Percentiles rank a stretch among this genome's conserved stretches.
Conservation (phyloP, 2,113 vertebrate genomes). For the Sinocyclocheilus grahami region DNA sequence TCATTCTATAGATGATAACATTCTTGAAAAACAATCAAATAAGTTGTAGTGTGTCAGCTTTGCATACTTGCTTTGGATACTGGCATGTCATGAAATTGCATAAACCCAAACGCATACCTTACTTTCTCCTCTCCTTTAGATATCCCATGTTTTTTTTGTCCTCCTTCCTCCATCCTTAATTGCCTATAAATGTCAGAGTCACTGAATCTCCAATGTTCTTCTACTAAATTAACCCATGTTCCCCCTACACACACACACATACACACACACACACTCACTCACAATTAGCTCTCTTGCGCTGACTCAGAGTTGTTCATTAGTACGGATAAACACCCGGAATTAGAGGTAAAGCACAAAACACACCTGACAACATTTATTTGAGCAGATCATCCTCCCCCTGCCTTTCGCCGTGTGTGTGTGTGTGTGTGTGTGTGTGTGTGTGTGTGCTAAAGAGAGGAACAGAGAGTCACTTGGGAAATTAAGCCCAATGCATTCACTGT, state of each 20-base stretch:
- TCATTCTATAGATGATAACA: background rate
- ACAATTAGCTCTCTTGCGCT: slow-evolving; percentile 49
- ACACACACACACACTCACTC: slow-evolving; percentile 14
- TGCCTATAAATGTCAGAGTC: slow-evolving; percentile 54
- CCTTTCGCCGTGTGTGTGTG: slow-evolving; percentile 22
- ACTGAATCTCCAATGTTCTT: slow-evolving; percentile 36
- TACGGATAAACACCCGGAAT: slow-evolving; percentile 52
- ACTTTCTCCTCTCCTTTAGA: background rate
- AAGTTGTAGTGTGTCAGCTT: background rate
- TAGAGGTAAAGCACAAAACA: slow-evolving; percentile 54
- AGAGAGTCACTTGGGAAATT: slow-evolving; percentile 53
- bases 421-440: slow-evolving; percentile 29
- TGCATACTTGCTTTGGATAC: background rate
- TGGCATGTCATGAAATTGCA: background rate
- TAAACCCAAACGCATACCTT: background rate
- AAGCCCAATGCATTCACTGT: slow-evolving; percentile 42
- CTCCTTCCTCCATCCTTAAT: slow-evolving; percentile 39
- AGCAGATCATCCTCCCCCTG: slow-evolving; percentile 29
- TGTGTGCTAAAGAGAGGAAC: slow-evolving; percentile 35
- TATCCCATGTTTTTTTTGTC: background rate
- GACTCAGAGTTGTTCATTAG: slow-evolving; percentile 54
- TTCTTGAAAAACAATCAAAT: background rate
- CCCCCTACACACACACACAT: slow-evolving; percentile 5
- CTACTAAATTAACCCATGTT: slow-evolving; percentile 50
- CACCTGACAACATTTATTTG: slow-evolving; percentile 48